Conservation (phyloP, 2,113 vertebrate species). For the Symphodus melops region DNA sequence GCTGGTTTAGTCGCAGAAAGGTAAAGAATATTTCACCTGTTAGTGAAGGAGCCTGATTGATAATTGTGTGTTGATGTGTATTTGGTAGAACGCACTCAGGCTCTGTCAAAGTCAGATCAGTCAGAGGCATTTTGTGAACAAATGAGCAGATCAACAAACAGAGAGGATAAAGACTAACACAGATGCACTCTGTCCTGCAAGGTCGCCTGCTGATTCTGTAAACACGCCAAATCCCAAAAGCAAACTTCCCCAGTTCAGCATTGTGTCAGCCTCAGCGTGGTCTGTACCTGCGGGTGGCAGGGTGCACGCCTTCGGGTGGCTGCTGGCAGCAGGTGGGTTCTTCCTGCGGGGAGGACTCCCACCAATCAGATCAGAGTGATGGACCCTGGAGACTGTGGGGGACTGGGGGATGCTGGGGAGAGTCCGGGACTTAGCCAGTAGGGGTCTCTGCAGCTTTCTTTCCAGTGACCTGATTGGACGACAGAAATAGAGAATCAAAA, state of each 20-base stretch:
- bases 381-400: constrained; percentile 85
- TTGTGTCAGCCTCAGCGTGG: neutral
- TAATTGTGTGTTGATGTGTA: neutral
- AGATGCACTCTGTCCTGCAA: neutral
- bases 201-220: neutral
- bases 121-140: constrained; percentile 1
- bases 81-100: constrained; percentile 4
- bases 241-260: neutral
- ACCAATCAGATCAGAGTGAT: constrained; percentile 76
- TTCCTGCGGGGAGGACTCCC: constrained; percentile 79
- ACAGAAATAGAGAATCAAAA: neutral
- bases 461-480: constrained; percentile 87
- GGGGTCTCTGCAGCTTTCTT: constrained; percentile 87
- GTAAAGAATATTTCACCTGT: no score
- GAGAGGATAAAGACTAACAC: constrained; percentile 8
- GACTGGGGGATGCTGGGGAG: constrained; percentile 95
- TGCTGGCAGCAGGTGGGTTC: constrained; percentile 52
- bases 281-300: constrained; percentile 87
- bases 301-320: constrained; percentile 84
- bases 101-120: neutral
- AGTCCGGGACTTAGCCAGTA: constrained; percentile 89
- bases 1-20: no score
- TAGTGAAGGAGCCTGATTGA: no score
- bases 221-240: neutral
- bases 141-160: constrained; percentile 6